phyloP scores from a whole-genome alignment of 1,140 invertebrate genomes.

The Andricus grossulariae region DNA sequence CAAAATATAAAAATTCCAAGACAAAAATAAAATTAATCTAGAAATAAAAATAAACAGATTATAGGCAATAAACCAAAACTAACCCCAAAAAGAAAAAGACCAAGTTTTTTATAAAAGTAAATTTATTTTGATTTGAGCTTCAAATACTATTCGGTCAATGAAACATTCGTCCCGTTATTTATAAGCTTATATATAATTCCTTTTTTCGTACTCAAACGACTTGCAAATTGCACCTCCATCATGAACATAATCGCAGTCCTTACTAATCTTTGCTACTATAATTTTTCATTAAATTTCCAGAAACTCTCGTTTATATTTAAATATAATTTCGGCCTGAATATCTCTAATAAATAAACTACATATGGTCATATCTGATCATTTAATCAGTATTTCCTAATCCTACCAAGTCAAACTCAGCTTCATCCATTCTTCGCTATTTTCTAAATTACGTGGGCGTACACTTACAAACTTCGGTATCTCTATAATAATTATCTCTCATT shows the following conservation, averaged over 20 bases:
- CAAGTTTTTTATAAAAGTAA: slow-evolving; percentile 1
- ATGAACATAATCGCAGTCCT: not conserved
- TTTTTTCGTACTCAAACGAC: not conserved
- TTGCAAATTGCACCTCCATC: slow-evolving; percentile 20
- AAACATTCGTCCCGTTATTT: slow-evolving; percentile 14
- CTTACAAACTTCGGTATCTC: slow-evolving; percentile 11
- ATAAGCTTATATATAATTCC: not conserved
- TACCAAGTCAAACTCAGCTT: not conserved
- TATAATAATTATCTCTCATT: not conserved
- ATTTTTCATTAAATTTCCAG: not conserved
- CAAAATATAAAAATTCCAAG: too few relatives aligned
- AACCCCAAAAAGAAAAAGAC: slow-evolving; percentile 1
- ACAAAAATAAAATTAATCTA: not conserved
- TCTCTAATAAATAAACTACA: slow-evolving; percentile 18
- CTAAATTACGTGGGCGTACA: slow-evolving; percentile 10
- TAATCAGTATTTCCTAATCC: slow-evolving; percentile 2
- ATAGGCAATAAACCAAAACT: not conserved
- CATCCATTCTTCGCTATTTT: slow-evolving; percentile 23
- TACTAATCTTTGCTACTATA: not conserved
- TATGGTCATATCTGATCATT: slow-evolving; percentile 16
- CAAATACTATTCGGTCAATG: slow-evolving; percentile 28
- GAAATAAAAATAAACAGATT: slow-evolving; percentile 3
- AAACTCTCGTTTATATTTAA: not conserved
- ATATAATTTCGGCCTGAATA: slow-evolving; percentile 20
- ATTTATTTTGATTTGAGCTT: slow-evolving; percentile 29